Base-by-base conservation (phyloP, 1,140 invertebrate genomes). In the Formica selysi region DNA sequence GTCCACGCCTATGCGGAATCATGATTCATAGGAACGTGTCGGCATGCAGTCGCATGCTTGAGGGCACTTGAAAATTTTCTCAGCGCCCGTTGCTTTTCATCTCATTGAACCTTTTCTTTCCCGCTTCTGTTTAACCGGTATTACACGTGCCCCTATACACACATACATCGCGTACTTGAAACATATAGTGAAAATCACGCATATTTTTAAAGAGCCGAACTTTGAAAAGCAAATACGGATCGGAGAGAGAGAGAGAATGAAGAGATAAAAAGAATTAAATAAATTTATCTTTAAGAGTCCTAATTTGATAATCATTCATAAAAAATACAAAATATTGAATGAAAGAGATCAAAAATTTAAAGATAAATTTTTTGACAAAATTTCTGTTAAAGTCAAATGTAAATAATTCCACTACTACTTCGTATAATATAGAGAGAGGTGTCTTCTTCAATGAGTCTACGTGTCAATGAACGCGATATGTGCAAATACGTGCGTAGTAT, bases 21-120 rank as follows among this genome's bases (percentile, higher is more conserved):
- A 22, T 80, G 78, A 80, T 80, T 80, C 78, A 80, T 57, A 80
- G 65, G 22, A 80, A 80, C 78, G 78, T 70, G 48, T 80, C 13
- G 78, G 78, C 16, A 80, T 70, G 36, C 65, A 70, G 48, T 51
- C 48, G 22, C 64, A 16, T n/a, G 48, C 32, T 48, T 22, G 22
- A 16, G 64, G 64, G 65, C 48, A 57, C 44, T 80, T 70, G 48
- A 80, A 80, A 57, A 70, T 80, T 80, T 80, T 70, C 76, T 78
- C 48, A 57, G n/a, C 26, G 16, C 57, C n/a, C 32, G 44, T 32
- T 68, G 61, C 59, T 68, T 51, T 79, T 26, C 62, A 67, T 79
- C 36, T 79, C 36, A 54, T 22, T 26, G 64, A 38, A 32, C 3
- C 10, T n/a, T 80, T 70, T 80, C 48, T 70, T 41, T 59, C n/a